Evolutionary conservation across 2,113 vertebrate species (phyloP), one percentile per base, ranked within the genome.

Genomic region (Sturnus vulgaris): DNA sequence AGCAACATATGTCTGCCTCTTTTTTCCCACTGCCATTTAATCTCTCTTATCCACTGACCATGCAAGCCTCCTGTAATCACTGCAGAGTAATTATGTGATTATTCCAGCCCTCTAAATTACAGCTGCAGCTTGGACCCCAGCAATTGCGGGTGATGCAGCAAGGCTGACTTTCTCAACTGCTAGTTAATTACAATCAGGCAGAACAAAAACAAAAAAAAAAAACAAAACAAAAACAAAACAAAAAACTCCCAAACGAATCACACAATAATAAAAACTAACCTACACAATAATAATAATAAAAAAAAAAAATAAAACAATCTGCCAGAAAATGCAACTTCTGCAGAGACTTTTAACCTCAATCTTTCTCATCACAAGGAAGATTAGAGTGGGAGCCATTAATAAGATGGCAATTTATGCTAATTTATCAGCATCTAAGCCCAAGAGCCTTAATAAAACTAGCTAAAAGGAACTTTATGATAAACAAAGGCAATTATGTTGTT

Each of bases 71-170:
- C 92, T 12, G 0, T 93, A 95, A 96, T 94, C 93, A 96, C 79
- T 75, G 90, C 90, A 93, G 93, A 93, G 76, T 96, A 96, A 97
- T 97, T 96, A 96, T 79, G 94, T 94, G 92, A 97, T 97, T 97
- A 97, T 95, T 94, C 77, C 93, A 95, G 76, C 86, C 88, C 88
- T 97, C 90, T 94, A 96, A 97, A 97, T 96, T 97, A 93, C 88
- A 95, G 94, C 76, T 93, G 82, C 65, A 78, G 72, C 37, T 75
- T 86, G 86, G 93, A 95, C 96, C 88, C 82, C 53, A 96, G 92
- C 92, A 97, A 96, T 76, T 82, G 93, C 14, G 42, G 88, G 86
- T 95, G 95, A 96, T 64, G 65, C 88, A 93, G 90, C 61, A 60
- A 90, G 88, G 65, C 57, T 78, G 82, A 78, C 72, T 94, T 86